Base-by-base conservation (phyloP, 2,113 vertebrate species). In the Chionodraco myersi region DNA sequence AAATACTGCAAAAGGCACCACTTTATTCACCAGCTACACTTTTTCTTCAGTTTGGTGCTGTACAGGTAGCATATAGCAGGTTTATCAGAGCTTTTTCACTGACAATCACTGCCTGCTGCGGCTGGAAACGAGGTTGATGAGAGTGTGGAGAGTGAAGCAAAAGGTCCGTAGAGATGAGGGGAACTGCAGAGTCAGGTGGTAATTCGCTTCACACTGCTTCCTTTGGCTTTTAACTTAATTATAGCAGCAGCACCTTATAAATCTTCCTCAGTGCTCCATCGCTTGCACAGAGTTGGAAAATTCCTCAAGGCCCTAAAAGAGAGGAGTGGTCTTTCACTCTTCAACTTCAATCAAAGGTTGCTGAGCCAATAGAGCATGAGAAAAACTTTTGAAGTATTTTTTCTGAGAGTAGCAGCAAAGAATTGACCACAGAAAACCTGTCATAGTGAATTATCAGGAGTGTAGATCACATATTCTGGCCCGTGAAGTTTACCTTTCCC, bases 351-450 rank as follows among this genome's bases (percentile, higher is more conserved):
- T 91, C 83, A 85, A 66, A 79, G 76, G 65, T 68, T 81, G 79
- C 36, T 62, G 58, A 59, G 56, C 69, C 86, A 81, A 79, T 71
- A 60, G 64, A 72, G 83, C 66, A 3, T 56, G 59, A 78, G 77
- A 72, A 34, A 56, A 91, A 88, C 75, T 84, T 88, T 67, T 87
- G 82, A 91, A 90, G 84, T 83, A 7, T 75, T 83, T 58, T 68
- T 81, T 58, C 90, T 74, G 78, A 72, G 64, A 45, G 47, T 62
- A 77, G 65, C 68, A 72, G 79, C 30, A 34, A 77, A 65, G 80
- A 86, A 86, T 44, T 88, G 87, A 91, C 91, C 88, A 85, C 74
- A 90, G 83, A 83, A 85, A 83, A 85, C 71, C 78, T 88, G 87
- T 90, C 90, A 87, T 10, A 60, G 77, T 85, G 53, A 75, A 90